Conservation (phyloP, 2,888 invertebrate genomes). For the Heterodera filipjevi region DNA sequence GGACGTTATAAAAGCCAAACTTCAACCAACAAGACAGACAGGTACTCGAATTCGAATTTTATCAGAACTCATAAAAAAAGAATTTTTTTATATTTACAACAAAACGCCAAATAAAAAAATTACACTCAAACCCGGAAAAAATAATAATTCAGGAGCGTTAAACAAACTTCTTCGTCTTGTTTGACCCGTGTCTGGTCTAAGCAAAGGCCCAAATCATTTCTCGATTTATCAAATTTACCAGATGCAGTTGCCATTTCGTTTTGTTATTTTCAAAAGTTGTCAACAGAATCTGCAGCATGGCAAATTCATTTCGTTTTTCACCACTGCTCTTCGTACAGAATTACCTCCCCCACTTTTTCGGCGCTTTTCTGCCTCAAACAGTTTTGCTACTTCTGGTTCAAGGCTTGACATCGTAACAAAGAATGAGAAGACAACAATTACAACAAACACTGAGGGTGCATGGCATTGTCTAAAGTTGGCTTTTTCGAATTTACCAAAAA, state of each 20-base stretch:
- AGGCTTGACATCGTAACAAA: not conserved
- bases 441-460: not conserved
- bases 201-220: no score
- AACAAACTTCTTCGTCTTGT: no score
- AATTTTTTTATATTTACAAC: no score
- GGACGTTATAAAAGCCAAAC: no score
- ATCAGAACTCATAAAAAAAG: no score
- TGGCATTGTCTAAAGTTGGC: not conserved
- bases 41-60: no score
- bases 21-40: no score
- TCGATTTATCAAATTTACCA: not conserved
- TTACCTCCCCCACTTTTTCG: not conserved
- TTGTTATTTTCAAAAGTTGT: not conserved
- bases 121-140: no score
- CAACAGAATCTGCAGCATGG: not conserved
- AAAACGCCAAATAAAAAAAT: no score
- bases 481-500: not conserved
- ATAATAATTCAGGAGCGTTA: no score
- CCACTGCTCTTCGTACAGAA: not conserved
- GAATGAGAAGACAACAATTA: not conserved
- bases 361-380: not conserved
- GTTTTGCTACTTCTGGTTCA: not conserved
- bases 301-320: slow-evolving; percentile 5
- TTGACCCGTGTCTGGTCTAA: no score
- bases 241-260: not conserved